Conservation (phyloP, 2,113 vertebrate species). For the Paracanthobrama guichenoti region DNA sequence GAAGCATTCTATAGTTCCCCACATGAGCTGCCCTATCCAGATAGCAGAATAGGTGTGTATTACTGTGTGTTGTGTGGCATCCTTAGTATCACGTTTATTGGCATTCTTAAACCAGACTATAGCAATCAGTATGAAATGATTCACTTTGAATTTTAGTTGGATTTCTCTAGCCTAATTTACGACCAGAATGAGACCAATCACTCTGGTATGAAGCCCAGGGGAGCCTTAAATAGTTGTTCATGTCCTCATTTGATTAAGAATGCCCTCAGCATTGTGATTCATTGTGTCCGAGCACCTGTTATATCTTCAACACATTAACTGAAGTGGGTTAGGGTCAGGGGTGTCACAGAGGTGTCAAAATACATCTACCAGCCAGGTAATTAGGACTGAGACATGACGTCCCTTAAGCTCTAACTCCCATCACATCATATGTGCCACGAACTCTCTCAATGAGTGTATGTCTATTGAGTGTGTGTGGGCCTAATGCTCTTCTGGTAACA, state of each 20-base stretch:
- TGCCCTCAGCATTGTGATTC: constrained; percentile 10
- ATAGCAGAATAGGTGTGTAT: constrained; percentile 88
- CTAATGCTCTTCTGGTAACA: background rate
- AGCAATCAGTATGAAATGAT: background rate
- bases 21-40: constrained; percentile 91
- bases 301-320: constrained; percentile 7
- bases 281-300: constrained; percentile 32
- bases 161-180: constrained; percentile 20
- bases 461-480: background rate
- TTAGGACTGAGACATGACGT: constrained; percentile 46
- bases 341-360: constrained; percentile 36
- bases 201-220: background rate
- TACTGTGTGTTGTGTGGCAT: background rate
- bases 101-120: background rate
- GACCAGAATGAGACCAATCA: constrained; percentile 9
- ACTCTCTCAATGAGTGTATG: background rate
- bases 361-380: constrained; percentile 43
- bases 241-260: constrained; percentile 40
- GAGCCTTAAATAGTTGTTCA: constrained; percentile 27
- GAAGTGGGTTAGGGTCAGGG: constrained; percentile 19
- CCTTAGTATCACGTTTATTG: background rate
- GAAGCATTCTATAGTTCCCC: constrained; percentile 90
- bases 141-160: constrained; percentile 11
- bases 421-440: constrained; percentile 24
- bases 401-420: constrained; percentile 26